Conservation (phyloP, 2,888 invertebrate species). For the Thereva nobilitata region DNA sequence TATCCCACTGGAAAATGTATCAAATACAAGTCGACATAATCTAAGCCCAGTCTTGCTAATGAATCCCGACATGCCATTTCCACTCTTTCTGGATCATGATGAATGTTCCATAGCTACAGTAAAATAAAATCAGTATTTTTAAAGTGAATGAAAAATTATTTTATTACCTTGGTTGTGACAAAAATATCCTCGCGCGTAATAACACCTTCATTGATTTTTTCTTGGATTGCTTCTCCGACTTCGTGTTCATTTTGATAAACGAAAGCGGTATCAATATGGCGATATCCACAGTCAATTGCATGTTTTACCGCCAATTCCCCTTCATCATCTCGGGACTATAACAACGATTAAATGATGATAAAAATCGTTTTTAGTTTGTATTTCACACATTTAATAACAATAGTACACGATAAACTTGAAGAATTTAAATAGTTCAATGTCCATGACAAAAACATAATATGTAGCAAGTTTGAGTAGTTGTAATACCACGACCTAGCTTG, state of each 20-base stretch:
- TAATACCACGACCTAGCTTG: no score
- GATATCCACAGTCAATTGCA: conserved; percentile 74
- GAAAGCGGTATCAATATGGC: conserved; percentile 68
- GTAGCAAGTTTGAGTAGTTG: no score
- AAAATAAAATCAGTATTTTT: not conserved
- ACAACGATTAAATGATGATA: conserved; percentile 25
- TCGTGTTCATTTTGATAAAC: conserved; percentile 72
- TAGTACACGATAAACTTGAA: no score
- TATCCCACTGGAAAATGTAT: conserved; percentile 84
- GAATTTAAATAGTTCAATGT: no score
- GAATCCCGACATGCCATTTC: conserved; percentile 66
- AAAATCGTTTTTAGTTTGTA: conserved; percentile 4
- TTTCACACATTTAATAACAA: conserved; percentile 13
- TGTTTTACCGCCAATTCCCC: conserved; percentile 68
- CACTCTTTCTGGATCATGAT: conserved; percentile 68
- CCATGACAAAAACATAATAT: no score
- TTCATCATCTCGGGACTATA: conserved; percentile 68
- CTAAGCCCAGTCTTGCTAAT: conserved; percentile 66
- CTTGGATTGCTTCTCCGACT: conserved; percentile 67
- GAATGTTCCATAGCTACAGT: conserved; percentile 49
- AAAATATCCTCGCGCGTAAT: conserved; percentile 71
- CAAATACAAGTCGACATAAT: conserved; percentile 78
- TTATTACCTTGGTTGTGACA: conserved; percentile 62
- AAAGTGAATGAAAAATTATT: not conserved
- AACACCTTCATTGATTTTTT: conserved; percentile 66